phyloP scores from a whole-genome alignment of 2,797 vertebrate genomes.

The Pseudochirops corinnae region DNA sequence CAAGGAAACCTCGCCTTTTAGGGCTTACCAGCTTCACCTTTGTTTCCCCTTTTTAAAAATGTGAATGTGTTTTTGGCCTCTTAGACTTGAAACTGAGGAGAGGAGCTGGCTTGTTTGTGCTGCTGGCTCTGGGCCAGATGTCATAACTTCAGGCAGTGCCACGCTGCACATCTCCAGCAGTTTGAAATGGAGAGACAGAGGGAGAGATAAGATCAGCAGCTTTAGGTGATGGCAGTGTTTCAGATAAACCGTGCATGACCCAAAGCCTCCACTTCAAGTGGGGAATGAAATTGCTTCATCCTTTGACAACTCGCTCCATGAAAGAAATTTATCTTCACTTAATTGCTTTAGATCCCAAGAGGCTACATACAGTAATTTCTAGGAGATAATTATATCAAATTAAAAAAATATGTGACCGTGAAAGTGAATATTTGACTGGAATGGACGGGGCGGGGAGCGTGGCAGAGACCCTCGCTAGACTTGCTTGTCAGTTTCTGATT shows the following conservation, averaged over 20 bases:
- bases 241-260: slow-evolving; percentile 91
- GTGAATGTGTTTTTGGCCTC: slow-evolving; percentile 81
- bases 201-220: slow-evolving; percentile 90
- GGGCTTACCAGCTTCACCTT: slow-evolving; percentile 78
- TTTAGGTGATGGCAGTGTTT: slow-evolving; percentile 91
- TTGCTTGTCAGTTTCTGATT: slow-evolving; percentile 64
- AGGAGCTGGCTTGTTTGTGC: slow-evolving; percentile 84
- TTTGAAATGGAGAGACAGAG: slow-evolving; percentile 86
- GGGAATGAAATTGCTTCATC: slow-evolving; percentile 90
- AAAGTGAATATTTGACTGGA: slow-evolving; percentile 76
- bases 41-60: slow-evolving; percentile 77
- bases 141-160: slow-evolving; percentile 89
- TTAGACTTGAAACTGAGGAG: slow-evolving; percentile 78
- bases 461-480: slow-evolving; percentile 54
- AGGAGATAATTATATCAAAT: slow-evolving; percentile 89
- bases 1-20: slow-evolving; percentile 67
- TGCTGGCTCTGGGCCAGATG: slow-evolving; percentile 87
- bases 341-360: slow-evolving; percentile 89
- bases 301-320: slow-evolving; percentile 89
- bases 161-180: slow-evolving; percentile 88
- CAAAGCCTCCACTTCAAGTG: slow-evolving; percentile 90
- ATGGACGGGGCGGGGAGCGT: slow-evolving; percentile 71
- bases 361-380: slow-evolving; percentile 87
- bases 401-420: slow-evolving; percentile 84
- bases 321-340: slow-evolving; percentile 91